Evolutionary conservation across 2,797 vertebrate species (phyloP).

Genomic region (Serranus cabrilla): DNA sequence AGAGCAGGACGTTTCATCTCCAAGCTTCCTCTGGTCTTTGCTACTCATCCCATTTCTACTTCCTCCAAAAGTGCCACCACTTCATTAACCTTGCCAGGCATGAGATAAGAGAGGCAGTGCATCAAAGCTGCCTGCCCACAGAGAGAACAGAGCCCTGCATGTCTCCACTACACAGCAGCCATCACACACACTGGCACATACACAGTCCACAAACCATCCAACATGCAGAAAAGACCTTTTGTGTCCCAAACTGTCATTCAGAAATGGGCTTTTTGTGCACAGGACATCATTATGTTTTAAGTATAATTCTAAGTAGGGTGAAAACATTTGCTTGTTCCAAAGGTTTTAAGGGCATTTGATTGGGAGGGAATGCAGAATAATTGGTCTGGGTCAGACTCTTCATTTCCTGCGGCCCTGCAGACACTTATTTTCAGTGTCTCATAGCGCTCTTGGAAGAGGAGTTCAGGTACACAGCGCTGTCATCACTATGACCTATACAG

Average conservation of each 20-base stretch:
- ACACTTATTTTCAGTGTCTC: slow-evolving; percentile 45
- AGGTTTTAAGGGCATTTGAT: slow-evolving; percentile 62
- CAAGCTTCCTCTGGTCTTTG: slow-evolving; percentile 88
- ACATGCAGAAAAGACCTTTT: slow-evolving; percentile 71
- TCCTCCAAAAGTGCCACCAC: slow-evolving; percentile 89
- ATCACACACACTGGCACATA: slow-evolving; percentile 71
- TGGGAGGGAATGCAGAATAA: slow-evolving; percentile 58
- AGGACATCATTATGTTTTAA: slow-evolving; percentile 60
- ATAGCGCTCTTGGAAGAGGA: slow-evolving; percentile 28
- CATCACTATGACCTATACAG: slow-evolving; percentile 51
- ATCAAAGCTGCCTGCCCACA: slow-evolving; percentile 87
- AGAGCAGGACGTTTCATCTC: slow-evolving; percentile 88
- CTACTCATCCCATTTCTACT: slow-evolving; percentile 89
- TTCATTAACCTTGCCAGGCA: slow-evolving; percentile 91
- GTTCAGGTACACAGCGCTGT: slow-evolving; percentile 56
- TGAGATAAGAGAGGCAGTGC: slow-evolving; percentile 88
- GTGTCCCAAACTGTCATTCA: slow-evolving; percentile 76
- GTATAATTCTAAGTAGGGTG: slow-evolving; percentile 50
- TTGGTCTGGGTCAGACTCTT: slow-evolving; percentile 56
- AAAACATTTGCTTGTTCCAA: slow-evolving; percentile 54
- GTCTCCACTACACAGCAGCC: slow-evolving; percentile 79
- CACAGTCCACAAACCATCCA: slow-evolving; percentile 67
- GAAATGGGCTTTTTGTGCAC: slow-evolving; percentile 12
- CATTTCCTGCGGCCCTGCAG: slow-evolving; percentile 33
- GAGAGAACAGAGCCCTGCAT: slow-evolving; percentile 83